phyloP scores from a whole-genome alignment of 2,888 invertebrate species.

The Dolomedes plantarius region DNA sequence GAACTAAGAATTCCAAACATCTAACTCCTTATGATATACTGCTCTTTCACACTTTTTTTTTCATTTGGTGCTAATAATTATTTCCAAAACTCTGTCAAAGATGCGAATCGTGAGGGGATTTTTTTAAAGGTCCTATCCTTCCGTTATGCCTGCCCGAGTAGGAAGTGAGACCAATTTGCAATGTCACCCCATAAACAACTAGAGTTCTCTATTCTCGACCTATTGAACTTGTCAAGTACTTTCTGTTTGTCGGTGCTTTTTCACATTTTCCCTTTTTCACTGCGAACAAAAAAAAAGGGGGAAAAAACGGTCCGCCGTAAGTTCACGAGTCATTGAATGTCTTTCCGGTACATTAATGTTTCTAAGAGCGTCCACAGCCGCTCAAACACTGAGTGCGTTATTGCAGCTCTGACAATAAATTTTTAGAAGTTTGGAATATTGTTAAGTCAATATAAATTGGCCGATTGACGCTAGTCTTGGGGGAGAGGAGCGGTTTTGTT shows the following conservation, averaged over 20 bases:
- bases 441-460: background rate
- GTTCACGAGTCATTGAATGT: background rate
- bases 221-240: slow-evolving; percentile 2
- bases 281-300: background rate
- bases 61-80: too few relatives aligned
- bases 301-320: too few relatives aligned
- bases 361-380: background rate
- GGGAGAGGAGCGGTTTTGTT: background rate
- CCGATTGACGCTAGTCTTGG: background rate
- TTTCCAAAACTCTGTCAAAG: too few relatives aligned
- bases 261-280: background rate
- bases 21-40: too few relatives aligned
- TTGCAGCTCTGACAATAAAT: background rate
- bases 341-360: slow-evolving; percentile 3
- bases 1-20: too few relatives aligned
- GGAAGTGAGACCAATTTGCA: background rate
- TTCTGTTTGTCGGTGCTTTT: background rate
- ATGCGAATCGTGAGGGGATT: too few relatives aligned
- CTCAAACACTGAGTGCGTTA: background rate
- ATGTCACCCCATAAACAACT: too few relatives aligned
- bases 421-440: background rate
- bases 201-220: background rate
- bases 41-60: too few relatives aligned
- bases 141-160: background rate
- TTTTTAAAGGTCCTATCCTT: too few relatives aligned